Base-by-base conservation (phyloP, 2,797 vertebrate species). In the Dallia pectoralis region DNA sequence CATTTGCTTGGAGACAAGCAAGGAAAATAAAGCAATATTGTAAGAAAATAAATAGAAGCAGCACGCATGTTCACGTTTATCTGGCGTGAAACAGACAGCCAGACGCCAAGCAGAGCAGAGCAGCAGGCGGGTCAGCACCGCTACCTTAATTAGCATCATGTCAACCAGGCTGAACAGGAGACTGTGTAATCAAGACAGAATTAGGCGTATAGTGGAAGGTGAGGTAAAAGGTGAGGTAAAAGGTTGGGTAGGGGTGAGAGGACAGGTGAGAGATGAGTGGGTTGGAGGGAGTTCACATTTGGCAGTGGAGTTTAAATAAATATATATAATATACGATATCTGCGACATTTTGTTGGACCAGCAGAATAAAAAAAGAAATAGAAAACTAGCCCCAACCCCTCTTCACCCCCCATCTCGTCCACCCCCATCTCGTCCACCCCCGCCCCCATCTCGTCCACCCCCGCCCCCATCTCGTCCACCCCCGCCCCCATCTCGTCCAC, bases 331-430 rank as follows among this genome's bases (percentile, higher is more conserved):
- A n/a, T n/a, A n/a, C n/a, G n/a, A n/a, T n/a, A 75, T 85, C 73
- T 61, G 77, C 56, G 27, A 53, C 30, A 4, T 88, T 91, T 84
- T 88, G 80, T 84, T 67, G 81, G 79, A 79, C 72, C 84, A 86
- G 80, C 82, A 78, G 51, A 79, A 89, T 89, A 87, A 67, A 73
- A 71, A 73, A 70, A 83, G 81, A n/a, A n/a, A n/a, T n/a, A n/a
- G n/a, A n/a, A n/a, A n/a, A n/a, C n/a, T n/a, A n/a, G n/a, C n/a
- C 14, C 15, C 62, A 70, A 74, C 75, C 78, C 81, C 51, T 63
- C 16, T 16, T 4, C 75, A 65, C 19, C 25, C 67, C 69, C 81
- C 19, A 47, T 73, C 71, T 69, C 49, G 62, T 2, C 2, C 48
- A 19, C 15, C 29, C 64, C n/a, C n/a, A n/a, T n/a, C n/a, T n/a